A percentile compares a stretch with the other conserved stretches of the same genome.
These are phyloP conservation scores for Crossocerus cetratus DNA, from an alignment of 2,888 invertebrate genomes.

Conservation along the genomic window DNA sequence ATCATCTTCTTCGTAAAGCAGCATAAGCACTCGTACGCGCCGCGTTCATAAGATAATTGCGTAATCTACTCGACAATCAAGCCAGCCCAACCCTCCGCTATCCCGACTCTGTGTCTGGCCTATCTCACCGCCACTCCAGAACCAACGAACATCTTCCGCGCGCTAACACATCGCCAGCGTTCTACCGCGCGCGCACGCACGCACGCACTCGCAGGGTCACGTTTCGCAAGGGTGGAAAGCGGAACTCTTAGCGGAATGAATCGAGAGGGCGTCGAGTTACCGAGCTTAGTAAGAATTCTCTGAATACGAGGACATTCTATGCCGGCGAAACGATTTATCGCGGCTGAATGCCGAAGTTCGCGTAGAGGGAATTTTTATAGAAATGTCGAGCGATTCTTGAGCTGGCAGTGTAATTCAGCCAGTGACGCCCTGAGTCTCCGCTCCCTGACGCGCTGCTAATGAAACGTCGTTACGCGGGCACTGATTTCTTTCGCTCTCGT, in stretches of 20 bases:
- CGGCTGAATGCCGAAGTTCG: no score
- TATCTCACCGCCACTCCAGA: background rate
- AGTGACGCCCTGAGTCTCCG: no score
- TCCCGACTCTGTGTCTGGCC: conserved; percentile 20
- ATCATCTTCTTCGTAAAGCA: conserved; percentile 59
- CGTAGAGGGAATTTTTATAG: no score
- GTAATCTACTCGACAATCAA: conserved; percentile 64
- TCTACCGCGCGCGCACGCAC: conserved; percentile 16
- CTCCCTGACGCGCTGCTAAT: no score
- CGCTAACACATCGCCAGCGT: conserved; percentile 7
- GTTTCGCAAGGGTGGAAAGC: conserved; percentile 44
- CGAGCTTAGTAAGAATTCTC: no score
- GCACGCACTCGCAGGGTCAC: conserved; percentile 36
- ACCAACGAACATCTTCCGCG: background rate
- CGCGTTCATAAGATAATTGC: conserved; percentile 71
- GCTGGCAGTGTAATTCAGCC: no score
- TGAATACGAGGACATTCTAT: no score
- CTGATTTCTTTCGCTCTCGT: no score
- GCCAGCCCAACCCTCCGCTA: conserved; percentile 46
- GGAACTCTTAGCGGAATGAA: conserved; percentile 21
- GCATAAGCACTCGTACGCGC: conserved; percentile 60
- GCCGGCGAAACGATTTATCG: no score
- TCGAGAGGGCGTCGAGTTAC: no score
- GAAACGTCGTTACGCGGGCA: no score
- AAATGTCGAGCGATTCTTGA: no score